Conservation (phyloP, 2,113 vertebrate genomes). For the Ibidorhyncha struthersii region DNA sequence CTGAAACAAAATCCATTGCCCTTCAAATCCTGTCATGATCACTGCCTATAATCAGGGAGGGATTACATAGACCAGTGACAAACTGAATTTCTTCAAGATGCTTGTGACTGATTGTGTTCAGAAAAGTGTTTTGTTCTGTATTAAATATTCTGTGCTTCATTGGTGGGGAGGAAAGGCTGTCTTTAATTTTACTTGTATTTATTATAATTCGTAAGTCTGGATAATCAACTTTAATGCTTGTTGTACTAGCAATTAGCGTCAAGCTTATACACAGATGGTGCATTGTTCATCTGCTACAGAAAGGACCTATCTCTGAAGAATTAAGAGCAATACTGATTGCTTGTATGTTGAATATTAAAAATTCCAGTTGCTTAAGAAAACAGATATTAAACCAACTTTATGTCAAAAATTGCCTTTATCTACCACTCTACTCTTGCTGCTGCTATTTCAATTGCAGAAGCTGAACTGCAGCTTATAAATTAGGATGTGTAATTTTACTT, state of each 20-base stretch:
- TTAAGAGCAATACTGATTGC: constrained; percentile 8
- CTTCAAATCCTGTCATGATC: background rate
- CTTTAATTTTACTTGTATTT: constrained; percentile 14
- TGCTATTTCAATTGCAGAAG: background rate
- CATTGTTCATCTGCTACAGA: background rate
- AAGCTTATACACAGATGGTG: background rate
- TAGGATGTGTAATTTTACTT: background rate
- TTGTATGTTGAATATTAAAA: constrained; percentile 4
- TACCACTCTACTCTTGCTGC: background rate
- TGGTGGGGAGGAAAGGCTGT: background rate
- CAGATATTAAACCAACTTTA: background rate
- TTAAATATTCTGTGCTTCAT: background rate
- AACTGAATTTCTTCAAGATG: background rate
- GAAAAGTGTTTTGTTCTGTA: background rate
- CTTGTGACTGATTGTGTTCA: background rate
- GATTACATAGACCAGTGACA: background rate
- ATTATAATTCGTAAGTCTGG: background rate
- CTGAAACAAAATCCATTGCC: background rate
- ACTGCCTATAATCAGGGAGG: background rate
- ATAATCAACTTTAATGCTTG: constrained; percentile 32
- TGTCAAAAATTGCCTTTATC: background rate
- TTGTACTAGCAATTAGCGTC: constrained; percentile 13
- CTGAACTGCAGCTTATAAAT: background rate
- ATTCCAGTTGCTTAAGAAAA: background rate
- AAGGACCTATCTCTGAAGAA: background rate